Percentiles rank a stretch among this genome's conserved stretches.
Conservation (phyloP, 1,140 invertebrate species). For the Camponotus floridanus region DNA sequence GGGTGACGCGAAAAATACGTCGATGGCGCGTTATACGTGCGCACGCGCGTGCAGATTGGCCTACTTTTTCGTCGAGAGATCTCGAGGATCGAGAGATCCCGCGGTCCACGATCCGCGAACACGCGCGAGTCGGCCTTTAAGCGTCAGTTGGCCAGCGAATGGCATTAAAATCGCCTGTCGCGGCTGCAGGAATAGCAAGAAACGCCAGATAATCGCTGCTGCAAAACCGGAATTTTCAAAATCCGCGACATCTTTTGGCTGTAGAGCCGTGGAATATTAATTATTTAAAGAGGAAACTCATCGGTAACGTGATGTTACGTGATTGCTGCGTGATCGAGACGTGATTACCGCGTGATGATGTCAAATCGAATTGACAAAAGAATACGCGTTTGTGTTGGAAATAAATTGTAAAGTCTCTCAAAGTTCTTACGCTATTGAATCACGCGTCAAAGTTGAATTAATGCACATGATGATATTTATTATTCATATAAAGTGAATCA, state of each 20-base stretch:
- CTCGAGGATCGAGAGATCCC: conserved; percentile 19
- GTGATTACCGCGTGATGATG: background rate
- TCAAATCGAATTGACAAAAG: conserved; percentile 14
- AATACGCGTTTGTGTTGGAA: background rate
- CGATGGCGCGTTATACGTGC: background rate
- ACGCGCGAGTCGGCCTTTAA: background rate
- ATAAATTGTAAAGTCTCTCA: background rate
- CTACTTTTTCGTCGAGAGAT: conserved; percentile 37
- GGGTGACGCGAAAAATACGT: conserved; percentile 44
- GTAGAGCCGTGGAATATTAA: background rate
- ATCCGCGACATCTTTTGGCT: background rate
- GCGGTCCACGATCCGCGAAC: background rate
- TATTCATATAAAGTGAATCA: background rate
- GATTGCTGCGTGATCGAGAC: background rate
- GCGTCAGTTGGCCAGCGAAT: background rate
- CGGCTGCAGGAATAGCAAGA: background rate
- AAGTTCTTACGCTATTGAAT: background rate
- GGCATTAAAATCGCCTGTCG: background rate
- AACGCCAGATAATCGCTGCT: background rate
- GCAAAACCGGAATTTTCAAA: conserved; percentile 30
- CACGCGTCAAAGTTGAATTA: background rate
- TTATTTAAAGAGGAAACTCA: conserved; percentile 27
- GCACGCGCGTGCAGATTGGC: conserved; percentile 7
- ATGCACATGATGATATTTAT: background rate
- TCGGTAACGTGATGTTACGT: background rate